phyloP scores from a whole-genome alignment of 2,113 vertebrate genomes.

The Caranx ignobilis region DNA sequence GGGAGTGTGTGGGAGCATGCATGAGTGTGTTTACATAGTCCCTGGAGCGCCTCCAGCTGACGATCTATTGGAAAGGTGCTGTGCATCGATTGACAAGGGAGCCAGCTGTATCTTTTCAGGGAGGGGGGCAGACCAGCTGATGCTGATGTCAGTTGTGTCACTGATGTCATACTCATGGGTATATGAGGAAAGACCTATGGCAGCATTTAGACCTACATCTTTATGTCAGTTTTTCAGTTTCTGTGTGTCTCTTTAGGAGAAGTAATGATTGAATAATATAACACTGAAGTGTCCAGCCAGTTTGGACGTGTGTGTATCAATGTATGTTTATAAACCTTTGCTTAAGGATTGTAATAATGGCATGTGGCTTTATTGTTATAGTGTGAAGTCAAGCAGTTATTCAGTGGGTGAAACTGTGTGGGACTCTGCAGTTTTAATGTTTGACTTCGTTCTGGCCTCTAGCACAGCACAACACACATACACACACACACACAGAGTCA shows the following conservation, averaged over 20 bases:
- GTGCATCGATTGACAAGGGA: constrained; percentile 42
- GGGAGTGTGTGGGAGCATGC: constrained; percentile 23
- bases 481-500: constrained; percentile 8
- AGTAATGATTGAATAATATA: neutral
- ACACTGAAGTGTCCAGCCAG: neutral
- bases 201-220: neutral
- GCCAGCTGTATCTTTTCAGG: constrained; percentile 55
- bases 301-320: neutral
- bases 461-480: constrained; percentile 10
- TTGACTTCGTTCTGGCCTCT: constrained; percentile 45
- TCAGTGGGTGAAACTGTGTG: constrained; percentile 49
- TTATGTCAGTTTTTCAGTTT: constrained; percentile 8
- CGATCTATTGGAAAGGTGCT: constrained; percentile 40
- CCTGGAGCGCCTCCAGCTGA: constrained; percentile 62
- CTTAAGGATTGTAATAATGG: neutral
- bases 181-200: neutral
- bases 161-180: neutral
- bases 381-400: constrained; percentile 16
- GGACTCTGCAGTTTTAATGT: constrained; percentile 45
- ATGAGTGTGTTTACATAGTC: constrained; percentile 48
- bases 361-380: neutral
- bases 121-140: constrained; percentile 17
- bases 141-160: constrained; percentile 19
- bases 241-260: neutral
- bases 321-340: constrained; percentile 3